Evolutionary conservation across 2,888 invertebrate species (phyloP).

Genomic region (Agrochola lota): DNA sequence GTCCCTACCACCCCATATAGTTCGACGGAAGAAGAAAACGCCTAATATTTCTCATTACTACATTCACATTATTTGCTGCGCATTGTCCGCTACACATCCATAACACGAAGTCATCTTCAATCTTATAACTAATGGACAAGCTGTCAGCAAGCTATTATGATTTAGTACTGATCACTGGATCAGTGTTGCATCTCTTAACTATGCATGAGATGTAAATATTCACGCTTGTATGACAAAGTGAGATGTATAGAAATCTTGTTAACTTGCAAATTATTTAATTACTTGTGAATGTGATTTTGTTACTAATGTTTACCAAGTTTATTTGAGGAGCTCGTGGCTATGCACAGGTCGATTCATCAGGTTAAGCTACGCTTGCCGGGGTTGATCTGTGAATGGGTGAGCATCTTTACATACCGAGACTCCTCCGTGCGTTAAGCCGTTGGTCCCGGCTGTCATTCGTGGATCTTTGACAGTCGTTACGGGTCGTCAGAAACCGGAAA

Average conservation of each 20-base stretch:
- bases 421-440: too few species aligned
- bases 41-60: neutral
- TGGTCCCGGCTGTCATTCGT: too few species aligned
- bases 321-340: neutral
- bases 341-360: too few species aligned
- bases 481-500: too few species aligned
- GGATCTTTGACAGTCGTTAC: too few species aligned
- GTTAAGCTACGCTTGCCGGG: too few species aligned
- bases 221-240: neutral
- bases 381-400: too few species aligned
- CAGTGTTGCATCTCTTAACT: constrained; percentile 9
- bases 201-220: constrained; percentile 29
- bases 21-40: neutral
- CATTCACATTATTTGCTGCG: neutral
- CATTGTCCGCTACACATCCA: neutral
- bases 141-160: constrained; percentile 41
- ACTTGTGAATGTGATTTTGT: too few species aligned
- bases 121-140: constrained; percentile 19
- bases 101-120: constrained; percentile 6
- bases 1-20: too few species aligned
- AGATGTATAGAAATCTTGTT: constrained; percentile 4
- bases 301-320: too few species aligned
- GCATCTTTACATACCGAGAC: too few species aligned
- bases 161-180: constrained; percentile 38
- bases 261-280: neutral